Percentiles rank a stretch among this genome's conserved stretches.
These are phyloP conservation scores for Henricia sp. DNA, from an alignment of 53 echinoderm and acorn worm genomes.

Conservation along the genomic window DNA sequence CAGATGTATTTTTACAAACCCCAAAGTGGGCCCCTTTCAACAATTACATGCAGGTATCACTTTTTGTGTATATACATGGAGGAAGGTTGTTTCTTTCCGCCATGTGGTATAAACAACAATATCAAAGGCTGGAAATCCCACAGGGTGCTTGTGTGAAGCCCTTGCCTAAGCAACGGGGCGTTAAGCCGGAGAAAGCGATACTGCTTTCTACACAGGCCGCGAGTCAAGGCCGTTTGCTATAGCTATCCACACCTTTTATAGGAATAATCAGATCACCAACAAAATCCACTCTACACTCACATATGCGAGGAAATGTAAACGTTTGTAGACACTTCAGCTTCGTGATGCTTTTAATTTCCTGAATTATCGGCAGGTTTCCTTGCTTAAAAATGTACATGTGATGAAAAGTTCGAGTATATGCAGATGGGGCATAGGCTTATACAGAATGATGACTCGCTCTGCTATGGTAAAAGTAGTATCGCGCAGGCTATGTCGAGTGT, in stretches of 20 bases:
- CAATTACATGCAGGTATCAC: constrained; percentile 36
- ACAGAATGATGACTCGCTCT: too few species aligned
- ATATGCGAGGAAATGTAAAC: background rate
- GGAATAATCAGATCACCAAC: background rate
- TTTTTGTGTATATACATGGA: constrained; percentile 29
- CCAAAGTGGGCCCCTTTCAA: constrained; percentile 19
- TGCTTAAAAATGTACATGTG: background rate
- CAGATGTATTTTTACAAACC: constrained; percentile 10
- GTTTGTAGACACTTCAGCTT: background rate
- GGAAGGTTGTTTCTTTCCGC: too few species aligned
- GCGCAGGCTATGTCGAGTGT: too few species aligned
- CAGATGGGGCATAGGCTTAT: too few species aligned
- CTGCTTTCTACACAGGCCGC: background rate
- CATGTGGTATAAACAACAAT: constrained; percentile 34
- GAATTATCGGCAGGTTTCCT: background rate
- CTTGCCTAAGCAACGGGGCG: constrained; percentile 27
- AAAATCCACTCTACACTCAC: background rate
- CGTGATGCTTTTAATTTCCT: background rate
- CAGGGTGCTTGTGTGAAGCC: background rate
- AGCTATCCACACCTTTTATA: background rate
- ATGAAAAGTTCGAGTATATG: constrained; percentile 33
- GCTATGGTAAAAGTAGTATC: too few species aligned
- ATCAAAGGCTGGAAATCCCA: background rate
- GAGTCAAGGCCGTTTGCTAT: constrained; percentile 22
- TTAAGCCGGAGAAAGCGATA: constrained; percentile 26